Percentiles rank a stretch among this genome's conserved stretches.
Evolutionary conservation across 2,888 invertebrate genomes (phyloP).

Genomic region (Ormyrus labotus): DNA sequence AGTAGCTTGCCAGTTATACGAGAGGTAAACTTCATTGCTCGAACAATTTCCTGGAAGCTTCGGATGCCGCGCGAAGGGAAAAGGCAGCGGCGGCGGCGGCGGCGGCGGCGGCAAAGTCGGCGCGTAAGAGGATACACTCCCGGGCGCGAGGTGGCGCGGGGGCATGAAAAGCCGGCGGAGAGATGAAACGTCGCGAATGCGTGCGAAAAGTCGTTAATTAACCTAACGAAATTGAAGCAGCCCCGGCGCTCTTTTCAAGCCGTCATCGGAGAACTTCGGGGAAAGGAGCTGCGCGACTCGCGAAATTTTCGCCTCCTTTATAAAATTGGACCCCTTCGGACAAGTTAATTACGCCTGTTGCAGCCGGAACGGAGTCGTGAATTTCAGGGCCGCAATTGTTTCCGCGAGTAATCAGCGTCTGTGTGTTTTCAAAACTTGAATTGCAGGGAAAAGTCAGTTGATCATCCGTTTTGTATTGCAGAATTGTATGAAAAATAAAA

Average conservation of each 20-base stretch:
- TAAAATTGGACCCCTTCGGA: too few relatives aligned
- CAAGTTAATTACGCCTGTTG: too few relatives aligned
- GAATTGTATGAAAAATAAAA: too few relatives aligned
- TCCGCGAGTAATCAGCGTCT: too few relatives aligned
- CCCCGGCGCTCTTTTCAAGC: constrained; percentile 2
- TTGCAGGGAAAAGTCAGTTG: too few relatives aligned
- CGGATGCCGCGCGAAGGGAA: background rate
- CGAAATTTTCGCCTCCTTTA: too few relatives aligned
- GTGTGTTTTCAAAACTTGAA: too few relatives aligned
- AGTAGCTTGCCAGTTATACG: constrained; percentile 50
- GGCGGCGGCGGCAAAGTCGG: too few relatives aligned
- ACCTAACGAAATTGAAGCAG: constrained; percentile 55
- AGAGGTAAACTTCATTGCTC: constrained; percentile 57
- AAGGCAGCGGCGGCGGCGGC: background rate
- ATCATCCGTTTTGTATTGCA: too few relatives aligned
- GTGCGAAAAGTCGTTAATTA: constrained; percentile 52
- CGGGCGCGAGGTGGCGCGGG: background rate
- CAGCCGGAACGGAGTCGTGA: too few relatives aligned
- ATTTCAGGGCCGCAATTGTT: too few relatives aligned
- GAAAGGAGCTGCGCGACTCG: background rate
- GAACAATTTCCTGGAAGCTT: constrained; percentile 40
- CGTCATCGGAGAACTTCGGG: constrained; percentile 5
- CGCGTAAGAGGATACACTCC: background rate
- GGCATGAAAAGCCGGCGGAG: background rate
- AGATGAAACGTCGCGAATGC: constrained; percentile 47